Evolutionary conservation across 1,140 invertebrate genomes (phyloP), one percentile per base, ranked within the genome.

Genomic region (Drosophila virilis): DNA sequence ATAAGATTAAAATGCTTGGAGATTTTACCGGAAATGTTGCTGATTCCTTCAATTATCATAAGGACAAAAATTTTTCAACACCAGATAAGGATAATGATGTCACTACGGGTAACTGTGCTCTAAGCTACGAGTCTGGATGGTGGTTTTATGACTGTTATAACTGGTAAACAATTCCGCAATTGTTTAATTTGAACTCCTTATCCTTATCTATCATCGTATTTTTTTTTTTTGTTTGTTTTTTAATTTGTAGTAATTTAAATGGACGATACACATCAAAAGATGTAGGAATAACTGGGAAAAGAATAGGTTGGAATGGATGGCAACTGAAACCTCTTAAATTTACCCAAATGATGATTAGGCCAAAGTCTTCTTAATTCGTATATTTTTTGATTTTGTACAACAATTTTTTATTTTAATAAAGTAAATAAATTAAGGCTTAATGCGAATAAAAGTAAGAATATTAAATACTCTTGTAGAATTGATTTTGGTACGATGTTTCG

Each of bases 51-150:
- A 92, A 92, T 9, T 94, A 94, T 40, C 95, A 96, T 80, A 94
- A 95, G 55, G 94, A 94, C 0, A 94, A 94, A 79, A 94, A 94
- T 77, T 96, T 96, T 91, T 95, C 95, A 40, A 96, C 95, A 0
- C 91, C 92, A 13, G 96, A 96, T 71, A 1, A 22, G 22, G 96
- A 96, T 85, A 94, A 96, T 80, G 96, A 96, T 28, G 22, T 5
- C 0, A 3, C 22, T 28, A 28, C 22, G 43, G 94, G 94, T 1
- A 94, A 94, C 50, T 96, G 96, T 91, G 95, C 95, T 0, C 77
- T 93, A 32, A 92, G 93, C 50, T 94, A 95, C 55, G 92, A 92
- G n/a, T 94, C 94, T 15, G 94, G 94, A 3, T 95, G 94, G 93
- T 95, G 95, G 95, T 95, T 95, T 75, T 93, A 93, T 65, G 54